These are phyloP conservation scores for Bradysia coprophila DNA, from an alignment of 1,140 invertebrate species.

Conservation along the genomic window DNA sequence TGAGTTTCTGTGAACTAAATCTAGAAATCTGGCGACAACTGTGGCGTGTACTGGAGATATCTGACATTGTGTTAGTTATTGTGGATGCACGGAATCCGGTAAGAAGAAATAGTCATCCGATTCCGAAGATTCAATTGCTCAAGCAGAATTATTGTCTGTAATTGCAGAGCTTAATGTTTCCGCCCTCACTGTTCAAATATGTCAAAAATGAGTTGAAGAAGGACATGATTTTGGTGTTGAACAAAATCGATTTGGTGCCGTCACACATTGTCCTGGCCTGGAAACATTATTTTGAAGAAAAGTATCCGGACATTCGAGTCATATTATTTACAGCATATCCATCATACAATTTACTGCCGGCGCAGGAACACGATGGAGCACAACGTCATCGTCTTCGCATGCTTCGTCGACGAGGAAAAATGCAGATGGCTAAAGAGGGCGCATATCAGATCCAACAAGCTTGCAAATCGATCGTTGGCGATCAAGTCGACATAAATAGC, in stretches of 20 bases:
- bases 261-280: slow-evolving; percentile 68
- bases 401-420: neutral
- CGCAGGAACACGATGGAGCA: neutral
- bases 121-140: neutral
- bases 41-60: slow-evolving; percentile 83
- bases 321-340: slow-evolving; percentile 73
- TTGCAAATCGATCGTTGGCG: slow-evolving; percentile 54
- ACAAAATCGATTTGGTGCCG: slow-evolving; percentile 83
- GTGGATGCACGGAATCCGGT: slow-evolving; percentile 71
- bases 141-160: neutral
- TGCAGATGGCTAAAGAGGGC: slow-evolving; percentile 23
- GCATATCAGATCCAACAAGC: slow-evolving; percentile 58
- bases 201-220: slow-evolving; percentile 55
- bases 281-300: slow-evolving; percentile 56
- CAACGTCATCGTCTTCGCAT: neutral
- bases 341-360: slow-evolving; percentile 5
- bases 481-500: slow-evolving; percentile 52
- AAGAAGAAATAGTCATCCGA: slow-evolving; percentile 15
- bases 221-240: slow-evolving; percentile 71
- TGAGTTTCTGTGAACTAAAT: slow-evolving; percentile 63
- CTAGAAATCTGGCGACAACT: slow-evolving; percentile 86
- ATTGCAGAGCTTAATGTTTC: slow-evolving; percentile 57
- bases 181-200: slow-evolving; percentile 71
- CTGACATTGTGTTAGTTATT: slow-evolving; percentile 68
- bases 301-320: slow-evolving; percentile 57